phyloP scores from a whole-genome alignment of 2,888 invertebrate species.

The Philopedon plagiatum region DNA sequence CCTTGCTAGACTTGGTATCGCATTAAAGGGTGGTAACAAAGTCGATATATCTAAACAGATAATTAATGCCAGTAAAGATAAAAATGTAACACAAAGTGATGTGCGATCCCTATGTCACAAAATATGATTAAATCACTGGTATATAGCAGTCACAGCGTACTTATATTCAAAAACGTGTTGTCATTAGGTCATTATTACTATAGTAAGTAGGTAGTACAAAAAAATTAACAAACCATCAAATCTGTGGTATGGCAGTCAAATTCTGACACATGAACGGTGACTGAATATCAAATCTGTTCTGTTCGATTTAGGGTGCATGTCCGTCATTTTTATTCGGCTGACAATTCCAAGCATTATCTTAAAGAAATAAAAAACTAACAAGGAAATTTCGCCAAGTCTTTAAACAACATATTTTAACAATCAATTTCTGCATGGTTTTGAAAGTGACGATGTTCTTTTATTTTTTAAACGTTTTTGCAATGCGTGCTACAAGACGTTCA shows the following conservation, averaged over 20 bases:
- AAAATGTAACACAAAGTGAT: conserved; percentile 2
- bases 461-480: conserved; percentile 23
- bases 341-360: conserved; percentile 52
- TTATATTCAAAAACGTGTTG: too few species aligned
- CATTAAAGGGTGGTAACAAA: conserved; percentile 27
- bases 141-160: too few species aligned
- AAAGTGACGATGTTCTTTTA: conserved; percentile 29
- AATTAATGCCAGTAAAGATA: conserved; percentile 13
- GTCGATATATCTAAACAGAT: conserved; percentile 32
- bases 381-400: conserved; percentile 29
- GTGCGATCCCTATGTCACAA: too few species aligned
- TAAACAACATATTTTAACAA: conserved; percentile 34
- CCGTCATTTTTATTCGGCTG: conserved; percentile 53
- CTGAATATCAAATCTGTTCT: conserved; percentile 29
- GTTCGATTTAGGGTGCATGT: conserved; percentile 54
- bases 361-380: conserved; percentile 21
- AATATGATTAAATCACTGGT: too few species aligned
- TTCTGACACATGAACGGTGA: conserved; percentile 27
- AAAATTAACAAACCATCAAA: conserved; percentile 6
- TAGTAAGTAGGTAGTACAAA: conserved; percentile 1
- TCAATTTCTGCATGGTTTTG: conserved; percentile 27
- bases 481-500: conserved; percentile 28
- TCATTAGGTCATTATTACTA: too few species aligned
- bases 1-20: background rate
- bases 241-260: conserved; percentile 9